These are phyloP conservation scores for Ascaphus truei DNA, from an alignment of 2,113 vertebrate genomes.

Conservation along the genomic window DNA sequence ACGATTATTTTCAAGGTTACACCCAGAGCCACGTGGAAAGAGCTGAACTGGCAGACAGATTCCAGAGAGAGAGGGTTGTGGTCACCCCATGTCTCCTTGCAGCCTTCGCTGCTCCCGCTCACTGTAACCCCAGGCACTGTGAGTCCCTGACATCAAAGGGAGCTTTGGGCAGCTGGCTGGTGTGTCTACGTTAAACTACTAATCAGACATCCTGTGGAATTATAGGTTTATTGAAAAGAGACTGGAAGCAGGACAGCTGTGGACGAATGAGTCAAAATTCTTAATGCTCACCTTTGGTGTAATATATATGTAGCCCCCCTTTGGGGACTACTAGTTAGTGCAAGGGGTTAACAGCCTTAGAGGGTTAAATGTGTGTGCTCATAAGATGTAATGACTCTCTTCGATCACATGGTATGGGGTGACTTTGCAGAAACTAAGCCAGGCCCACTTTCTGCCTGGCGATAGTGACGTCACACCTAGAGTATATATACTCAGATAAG, in stretches of 20 bases:
- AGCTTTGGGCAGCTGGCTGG: background rate
- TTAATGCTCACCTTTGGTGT: slow-evolving; percentile 7
- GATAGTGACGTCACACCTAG: too few relatives aligned
- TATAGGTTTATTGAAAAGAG: background rate
- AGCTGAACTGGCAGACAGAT: background rate
- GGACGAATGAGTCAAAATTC: background rate
- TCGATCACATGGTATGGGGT: too few relatives aligned
- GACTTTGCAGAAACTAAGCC: too few relatives aligned
- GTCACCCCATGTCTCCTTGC: background rate
- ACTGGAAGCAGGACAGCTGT: background rate
- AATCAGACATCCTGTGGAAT: background rate
- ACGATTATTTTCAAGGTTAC: slow-evolving; percentile 10
- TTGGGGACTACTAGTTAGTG: too few relatives aligned
- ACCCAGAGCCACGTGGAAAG: slow-evolving; percentile 35
- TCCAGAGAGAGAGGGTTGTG: slow-evolving; percentile 2
- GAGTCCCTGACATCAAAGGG: background rate
- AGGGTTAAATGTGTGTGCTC: too few relatives aligned
- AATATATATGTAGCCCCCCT: too few relatives aligned
- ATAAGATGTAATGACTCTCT: too few relatives aligned
- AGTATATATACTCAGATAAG: too few relatives aligned
- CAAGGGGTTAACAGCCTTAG: too few relatives aligned
- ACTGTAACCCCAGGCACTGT: background rate
- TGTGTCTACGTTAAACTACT: background rate
- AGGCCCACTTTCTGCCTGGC: too few relatives aligned
- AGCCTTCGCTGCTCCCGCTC: background rate